Conservation (phyloP, 1,140 invertebrate genomes). For the Stegodyphus dumicola region DNA sequence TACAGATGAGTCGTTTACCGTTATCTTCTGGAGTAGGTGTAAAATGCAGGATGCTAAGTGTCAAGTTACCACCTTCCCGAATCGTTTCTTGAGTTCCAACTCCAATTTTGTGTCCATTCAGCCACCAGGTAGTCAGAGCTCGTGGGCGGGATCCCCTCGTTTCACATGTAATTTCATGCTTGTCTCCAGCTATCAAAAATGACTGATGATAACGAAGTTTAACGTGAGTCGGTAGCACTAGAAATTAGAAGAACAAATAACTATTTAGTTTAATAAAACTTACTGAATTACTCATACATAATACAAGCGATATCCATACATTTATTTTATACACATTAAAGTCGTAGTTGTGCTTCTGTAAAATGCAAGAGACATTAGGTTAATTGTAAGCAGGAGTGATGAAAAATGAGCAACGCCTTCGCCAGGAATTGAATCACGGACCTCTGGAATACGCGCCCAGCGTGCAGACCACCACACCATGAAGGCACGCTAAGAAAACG, state of each 20-base stretch:
- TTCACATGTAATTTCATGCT: constrained; percentile 84
- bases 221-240: background rate
- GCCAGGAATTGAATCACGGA: no score
- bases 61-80: constrained; percentile 35
- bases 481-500: no score
- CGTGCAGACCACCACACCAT: no score
- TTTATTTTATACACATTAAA: no score
- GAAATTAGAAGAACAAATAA: constrained; percentile 12
- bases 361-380: no score
- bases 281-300: no score
- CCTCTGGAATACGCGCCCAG: no score
- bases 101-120: constrained; percentile 75
- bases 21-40: constrained; percentile 58
- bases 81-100: constrained; percentile 26
- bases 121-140: constrained; percentile 86
- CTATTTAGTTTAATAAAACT: no score
- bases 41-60: constrained; percentile 63
- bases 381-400: no score
- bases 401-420: no score
- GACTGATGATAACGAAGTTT: constrained; percentile 74
- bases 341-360: no score
- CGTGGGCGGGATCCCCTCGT: constrained; percentile 86
- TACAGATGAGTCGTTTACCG: constrained; percentile 60
- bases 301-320: no score
- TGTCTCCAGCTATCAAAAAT: constrained; percentile 82